Evolutionary conservation across 1,140 invertebrate species (phyloP).

Genomic region (Eubasilissa regina): DNA sequence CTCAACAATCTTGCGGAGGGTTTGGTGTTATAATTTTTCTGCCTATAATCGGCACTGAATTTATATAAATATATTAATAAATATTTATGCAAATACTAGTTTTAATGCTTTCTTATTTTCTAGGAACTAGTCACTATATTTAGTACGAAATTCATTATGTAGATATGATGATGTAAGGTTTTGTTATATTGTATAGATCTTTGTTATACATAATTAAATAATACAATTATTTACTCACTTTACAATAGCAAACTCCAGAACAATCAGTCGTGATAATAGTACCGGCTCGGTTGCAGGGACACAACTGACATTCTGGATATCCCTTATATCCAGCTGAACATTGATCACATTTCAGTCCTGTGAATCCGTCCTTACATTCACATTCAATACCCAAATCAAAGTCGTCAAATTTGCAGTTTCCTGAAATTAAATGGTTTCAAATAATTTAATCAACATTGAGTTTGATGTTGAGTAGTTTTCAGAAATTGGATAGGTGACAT

Average conservation of each 20-base stretch:
- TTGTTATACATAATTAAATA: too few relatives aligned
- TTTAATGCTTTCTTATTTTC: too few relatives aligned
- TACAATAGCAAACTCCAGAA: conserved; percentile 88
- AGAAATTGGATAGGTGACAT: neutral
- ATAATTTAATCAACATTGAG: neutral
- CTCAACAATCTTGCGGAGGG: too few relatives aligned
- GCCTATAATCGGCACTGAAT: too few relatives aligned
- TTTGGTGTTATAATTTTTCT: too few relatives aligned
- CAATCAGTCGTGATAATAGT: conserved; percentile 79
- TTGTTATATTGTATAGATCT: too few relatives aligned
- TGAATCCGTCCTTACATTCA: conserved; percentile 86
- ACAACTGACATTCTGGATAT: conserved; percentile 85
- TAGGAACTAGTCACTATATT: too few relatives aligned
- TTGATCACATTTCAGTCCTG: conserved; percentile 85
- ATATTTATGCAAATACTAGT: too few relatives aligned
- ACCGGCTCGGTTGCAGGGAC: conserved; percentile 87
- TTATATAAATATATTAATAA: too few relatives aligned
- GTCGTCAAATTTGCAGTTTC: conserved; percentile 69
- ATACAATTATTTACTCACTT: conserved; percentile 71
- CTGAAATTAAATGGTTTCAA: conserved; percentile 56
- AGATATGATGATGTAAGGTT: too few relatives aligned
- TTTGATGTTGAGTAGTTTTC: neutral
- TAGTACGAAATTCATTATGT: too few relatives aligned
- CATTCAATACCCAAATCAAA: conserved; percentile 81
- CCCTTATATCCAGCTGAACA: conserved; percentile 88